Evolutionary conservation across 2,113 vertebrate genomes (phyloP), one percentile per base, ranked within the genome.

Genomic region (Meleagris gallopavo): DNA sequence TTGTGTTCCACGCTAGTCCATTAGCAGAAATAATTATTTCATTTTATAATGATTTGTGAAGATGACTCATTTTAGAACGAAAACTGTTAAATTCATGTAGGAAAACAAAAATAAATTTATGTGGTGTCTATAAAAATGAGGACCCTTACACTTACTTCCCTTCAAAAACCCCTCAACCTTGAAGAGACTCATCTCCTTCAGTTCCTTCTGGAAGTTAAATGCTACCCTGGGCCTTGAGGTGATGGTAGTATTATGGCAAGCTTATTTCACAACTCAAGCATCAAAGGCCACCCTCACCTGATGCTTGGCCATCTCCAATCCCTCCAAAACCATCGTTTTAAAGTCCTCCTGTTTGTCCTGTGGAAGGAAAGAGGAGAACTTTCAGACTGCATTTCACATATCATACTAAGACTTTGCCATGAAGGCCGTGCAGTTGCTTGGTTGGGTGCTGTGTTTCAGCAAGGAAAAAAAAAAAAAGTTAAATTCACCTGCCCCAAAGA

Each of bases 331-430:
- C 97, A 97, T 80, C 96, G 96, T 97, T 95, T 98, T 97, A 98
- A 98, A 98, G 97, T 98, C 96, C 97, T 98, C 97, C 97, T 98
- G 97, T 83, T 97, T 96, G 97, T 97, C 97, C 97, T 98, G 97
- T 96, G 97, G 98, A 98, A 97, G 97, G 97, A 97, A 98, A 98
- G 97, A 97, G 97, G 96, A 98, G 97, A 98, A 97, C 97, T 98
- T 97, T 98, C 57, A 97, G 96, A 97, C 97, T 97, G 85, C 81
- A 96, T 97, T 97, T 89, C 94, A 97, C 7, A 54, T 52, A 82
- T 72, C 88, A 92, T 64, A 94, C 71, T 32, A 77, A 81, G 17
- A 60, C 65, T 78, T 82, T 86, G 98, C 97, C 95, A 0, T 98
- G 97, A 98, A 97, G 97, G 96, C 97, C 45, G 38, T 96, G 93